These are phyloP conservation scores for Sparus aurata DNA, from an alignment of 2,797 vertebrate species.

Conservation along the genomic window DNA sequence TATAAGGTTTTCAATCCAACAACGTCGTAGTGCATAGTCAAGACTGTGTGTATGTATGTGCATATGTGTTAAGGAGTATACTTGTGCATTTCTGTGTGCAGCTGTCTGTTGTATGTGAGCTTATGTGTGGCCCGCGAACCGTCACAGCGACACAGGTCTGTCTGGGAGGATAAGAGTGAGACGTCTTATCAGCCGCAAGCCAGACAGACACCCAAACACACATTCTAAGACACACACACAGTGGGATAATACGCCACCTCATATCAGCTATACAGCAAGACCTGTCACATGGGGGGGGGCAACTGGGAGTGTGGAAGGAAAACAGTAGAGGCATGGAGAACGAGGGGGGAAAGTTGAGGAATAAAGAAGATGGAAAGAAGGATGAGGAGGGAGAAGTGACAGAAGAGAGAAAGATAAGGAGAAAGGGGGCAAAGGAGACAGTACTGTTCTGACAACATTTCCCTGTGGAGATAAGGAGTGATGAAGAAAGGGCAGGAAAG, in stretches of 20 bases:
- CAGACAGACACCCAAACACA: conserved; percentile 65
- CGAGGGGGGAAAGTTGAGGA: not conserved
- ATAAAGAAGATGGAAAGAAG: conserved; percentile 34
- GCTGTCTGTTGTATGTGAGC: conserved; percentile 8
- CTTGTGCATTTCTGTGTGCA: conserved; percentile 4
- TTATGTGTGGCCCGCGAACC: conserved; percentile 49
- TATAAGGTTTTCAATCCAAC: conserved; percentile 38
- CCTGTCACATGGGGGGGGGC: conserved; percentile 30
- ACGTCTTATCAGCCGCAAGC: conserved; percentile 71
- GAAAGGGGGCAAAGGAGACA: not conserved
- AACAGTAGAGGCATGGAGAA: conserved; percentile 3
- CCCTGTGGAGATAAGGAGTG: conserved; percentile 26
- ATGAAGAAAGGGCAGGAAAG: conserved; percentile 37
- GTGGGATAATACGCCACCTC: conserved; percentile 53
- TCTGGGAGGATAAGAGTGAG: conserved; percentile 70
- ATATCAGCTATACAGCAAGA: conserved; percentile 62
- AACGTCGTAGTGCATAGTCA: conserved; percentile 1
- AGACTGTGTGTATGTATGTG: conserved; percentile 7
- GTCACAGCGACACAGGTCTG: conserved; percentile 63
- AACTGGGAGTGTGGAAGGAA: conserved; percentile 1
- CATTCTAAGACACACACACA: conserved; percentile 25
- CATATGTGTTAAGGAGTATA: not conserved
- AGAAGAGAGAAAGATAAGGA: conserved; percentile 18
- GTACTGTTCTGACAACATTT: conserved; percentile 25
- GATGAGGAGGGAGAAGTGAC: conserved; percentile 21